Evolutionary conservation across 35 echinoderm and acorn worm species (phyloP), one percentile per base, ranked within the genome.

Genomic region (Nesometra sesokonis): DNA sequence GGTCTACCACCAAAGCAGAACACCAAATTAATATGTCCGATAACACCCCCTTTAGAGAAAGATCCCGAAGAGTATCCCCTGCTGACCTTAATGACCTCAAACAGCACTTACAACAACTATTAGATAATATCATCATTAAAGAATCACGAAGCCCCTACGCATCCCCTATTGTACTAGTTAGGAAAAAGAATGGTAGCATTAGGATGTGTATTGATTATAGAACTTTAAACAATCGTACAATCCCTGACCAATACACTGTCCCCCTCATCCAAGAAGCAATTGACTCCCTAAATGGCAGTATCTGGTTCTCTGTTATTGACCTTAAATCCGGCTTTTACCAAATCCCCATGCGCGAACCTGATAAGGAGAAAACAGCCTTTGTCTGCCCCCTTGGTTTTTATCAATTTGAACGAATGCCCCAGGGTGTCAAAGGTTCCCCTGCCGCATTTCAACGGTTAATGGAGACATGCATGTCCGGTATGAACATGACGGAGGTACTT

Each of bases 321-420:
- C 33, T 91, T 35, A 91, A 86, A 34, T 81, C 76, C 4, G 89
- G 40, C n/a, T 32, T 30, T n/a, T n/a, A n/a, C n/a, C n/a, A n/a
- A n/a, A n/a, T n/a, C n/a, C n/a, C n/a, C n/a, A n/a, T n/a, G n/a
- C 32, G 35, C 0, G 36, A 80, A 7, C 39, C 37, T 1, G 89
- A 86, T 31, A 91, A 81, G 35, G 89, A 91, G 27, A 91, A 91
- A 36, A 91, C 89, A 2, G 89, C 89, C 30, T 89, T 89, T 40
- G 67, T 32, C n/a, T n/a, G n/a, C n/a, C n/a, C n/a, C n/a, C n/a
- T n/a, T n/a, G n/a, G n/a, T n/a, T n/a, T n/a, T n/a, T 91, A 47
- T 35, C 46, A 91, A 36, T 91, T 91, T 43, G 38, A 86, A 40
- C 21, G 84, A 11, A 86, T 90, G 89, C 78, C 89, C 32, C 78